Percentiles rank a stretch among this genome's conserved stretches.
phyloP scores from a whole-genome alignment of 2,888 invertebrate genomes.

The Latrodectus hesperus region DNA sequence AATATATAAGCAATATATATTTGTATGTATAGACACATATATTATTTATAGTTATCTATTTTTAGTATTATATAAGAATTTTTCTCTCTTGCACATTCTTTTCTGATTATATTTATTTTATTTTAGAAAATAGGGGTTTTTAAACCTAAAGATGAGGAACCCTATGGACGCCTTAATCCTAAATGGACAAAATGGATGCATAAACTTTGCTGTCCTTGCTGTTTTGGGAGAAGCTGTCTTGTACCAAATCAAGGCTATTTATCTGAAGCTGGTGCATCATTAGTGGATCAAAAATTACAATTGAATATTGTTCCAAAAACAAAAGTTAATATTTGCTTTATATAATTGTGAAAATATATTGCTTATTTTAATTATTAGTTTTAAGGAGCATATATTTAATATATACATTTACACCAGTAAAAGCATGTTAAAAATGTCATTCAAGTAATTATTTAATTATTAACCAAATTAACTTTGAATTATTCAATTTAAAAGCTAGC shows the following conservation, averaged over 20 bases:
- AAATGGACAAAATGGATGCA: constrained; percentile 72
- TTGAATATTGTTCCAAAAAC: constrained; percentile 98
- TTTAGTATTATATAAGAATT: not conserved
- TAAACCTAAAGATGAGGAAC: constrained; percentile 99
- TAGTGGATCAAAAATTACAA: constrained; percentile 96
- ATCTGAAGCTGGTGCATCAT: constrained; percentile 97
- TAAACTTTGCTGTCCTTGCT: constrained; percentile 82
- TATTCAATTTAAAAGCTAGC: no score
- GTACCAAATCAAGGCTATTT: constrained; percentile 99
- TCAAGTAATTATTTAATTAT: no score
- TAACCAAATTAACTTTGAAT: no score
- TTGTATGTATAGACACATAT: not conserved
- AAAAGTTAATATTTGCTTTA: constrained; percentile 79
- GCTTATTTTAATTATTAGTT: no score
- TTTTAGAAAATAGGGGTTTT: constrained; percentile 89
- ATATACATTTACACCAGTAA: no score
- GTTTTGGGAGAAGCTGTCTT: constrained; percentile 98
- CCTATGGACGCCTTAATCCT: constrained; percentile 78
- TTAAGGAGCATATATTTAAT: no score
- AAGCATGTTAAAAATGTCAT: no score
- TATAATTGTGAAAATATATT: no score
- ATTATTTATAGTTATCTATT: not conserved
- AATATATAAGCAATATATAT: not conserved
- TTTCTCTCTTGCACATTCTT: not conserved
- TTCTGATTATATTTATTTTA: not conserved